A percentile compares a stretch with the other conserved stretches of the same genome.
phyloP scores from a whole-genome alignment of 2,888 invertebrate species.

The Temnothorax ravouxi region DNA sequence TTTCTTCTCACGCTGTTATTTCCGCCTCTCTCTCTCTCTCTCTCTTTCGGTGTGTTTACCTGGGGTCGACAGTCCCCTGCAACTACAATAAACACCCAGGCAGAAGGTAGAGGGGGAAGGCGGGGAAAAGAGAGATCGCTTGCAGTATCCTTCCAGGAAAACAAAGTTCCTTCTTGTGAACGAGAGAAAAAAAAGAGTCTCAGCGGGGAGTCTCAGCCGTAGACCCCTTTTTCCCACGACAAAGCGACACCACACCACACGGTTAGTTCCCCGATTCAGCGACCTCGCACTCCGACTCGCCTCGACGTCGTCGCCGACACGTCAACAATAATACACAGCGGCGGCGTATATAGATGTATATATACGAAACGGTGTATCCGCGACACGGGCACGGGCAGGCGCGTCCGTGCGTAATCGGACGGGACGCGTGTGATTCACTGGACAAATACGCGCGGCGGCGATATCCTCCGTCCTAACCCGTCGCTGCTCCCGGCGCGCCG shows the following conservation, averaged over 20 bases:
- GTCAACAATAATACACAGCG: slow-evolving; percentile 43
- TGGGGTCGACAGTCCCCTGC: not conserved
- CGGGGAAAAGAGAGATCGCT: not conserved
- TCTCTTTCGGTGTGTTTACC: slow-evolving; percentile 14
- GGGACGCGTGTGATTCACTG: slow-evolving; percentile 81
- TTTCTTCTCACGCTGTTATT: not conserved
- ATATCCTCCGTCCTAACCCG: slow-evolving; percentile 50
- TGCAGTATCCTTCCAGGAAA: not conserved
- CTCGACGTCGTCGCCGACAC: slow-evolving; percentile 50
- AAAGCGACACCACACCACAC: not conserved
- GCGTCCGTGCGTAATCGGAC: slow-evolving; percentile 67
- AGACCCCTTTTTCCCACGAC: slow-evolving; percentile 5
- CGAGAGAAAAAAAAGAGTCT: not conserved
- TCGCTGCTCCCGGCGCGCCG: too few relatives aligned
- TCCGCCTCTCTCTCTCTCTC: not conserved
- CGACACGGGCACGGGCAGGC: slow-evolving; percentile 7
- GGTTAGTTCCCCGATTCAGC: not conserved
- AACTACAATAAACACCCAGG: not conserved
- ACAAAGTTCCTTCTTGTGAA: not conserved
- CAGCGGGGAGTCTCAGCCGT: not conserved
- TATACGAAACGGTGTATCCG: slow-evolving; percentile 40
- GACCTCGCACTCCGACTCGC: too few relatives aligned
- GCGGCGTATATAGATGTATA: slow-evolving; percentile 9
- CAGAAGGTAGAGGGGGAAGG: not conserved
- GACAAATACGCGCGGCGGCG: slow-evolving; percentile 75